A percentile compares a stretch with the other conserved stretches of the same genome.
Evolutionary conservation across 1,140 invertebrate genomes (phyloP).

Genomic region (Drosophila pseudoananassae): DNA sequence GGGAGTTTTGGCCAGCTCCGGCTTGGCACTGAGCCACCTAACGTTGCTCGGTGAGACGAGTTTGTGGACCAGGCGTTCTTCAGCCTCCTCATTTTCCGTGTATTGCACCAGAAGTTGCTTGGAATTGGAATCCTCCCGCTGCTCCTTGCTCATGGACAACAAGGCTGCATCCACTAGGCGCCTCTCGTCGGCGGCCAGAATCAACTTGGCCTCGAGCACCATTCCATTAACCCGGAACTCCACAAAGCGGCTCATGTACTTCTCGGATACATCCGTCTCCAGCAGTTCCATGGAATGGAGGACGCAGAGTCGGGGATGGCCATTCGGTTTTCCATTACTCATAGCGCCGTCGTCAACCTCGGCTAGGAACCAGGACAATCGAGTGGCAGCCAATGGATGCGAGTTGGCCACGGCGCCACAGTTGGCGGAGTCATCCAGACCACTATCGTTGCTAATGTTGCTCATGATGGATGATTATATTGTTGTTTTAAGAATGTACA

Average conservation of each 20-base stretch:
- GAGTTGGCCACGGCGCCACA: constrained; percentile 20
- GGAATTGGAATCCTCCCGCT: constrained; percentile 17
- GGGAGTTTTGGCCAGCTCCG: constrained; percentile 31
- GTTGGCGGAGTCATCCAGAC: constrained; percentile 56
- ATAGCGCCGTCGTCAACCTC: constrained; percentile 67
- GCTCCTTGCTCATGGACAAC: constrained; percentile 47
- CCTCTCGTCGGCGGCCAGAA: constrained; percentile 70
- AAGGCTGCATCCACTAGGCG: constrained; percentile 61
- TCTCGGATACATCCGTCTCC: constrained; percentile 61
- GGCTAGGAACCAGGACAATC: constrained; percentile 76
- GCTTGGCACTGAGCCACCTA: constrained; percentile 59
- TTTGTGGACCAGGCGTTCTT: constrained; percentile 57
- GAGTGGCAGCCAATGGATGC: constrained; percentile 36
- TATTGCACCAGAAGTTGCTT: constrained; percentile 62
- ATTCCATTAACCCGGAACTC: constrained; percentile 59
- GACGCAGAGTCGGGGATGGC: constrained; percentile 41
- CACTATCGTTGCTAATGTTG: constrained; percentile 61
- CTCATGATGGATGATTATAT: constrained; percentile 34
- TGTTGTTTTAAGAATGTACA: background rate
- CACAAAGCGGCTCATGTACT: constrained; percentile 69
- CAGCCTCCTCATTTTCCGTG: constrained; percentile 27
- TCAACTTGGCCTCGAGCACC: constrained; percentile 64
- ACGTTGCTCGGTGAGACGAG: constrained; percentile 49
- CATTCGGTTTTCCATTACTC: constrained; percentile 40
- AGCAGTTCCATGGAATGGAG: constrained; percentile 74